phyloP scores from a whole-genome alignment of 2,113 vertebrate species.

The Numida meleagris region DNA sequence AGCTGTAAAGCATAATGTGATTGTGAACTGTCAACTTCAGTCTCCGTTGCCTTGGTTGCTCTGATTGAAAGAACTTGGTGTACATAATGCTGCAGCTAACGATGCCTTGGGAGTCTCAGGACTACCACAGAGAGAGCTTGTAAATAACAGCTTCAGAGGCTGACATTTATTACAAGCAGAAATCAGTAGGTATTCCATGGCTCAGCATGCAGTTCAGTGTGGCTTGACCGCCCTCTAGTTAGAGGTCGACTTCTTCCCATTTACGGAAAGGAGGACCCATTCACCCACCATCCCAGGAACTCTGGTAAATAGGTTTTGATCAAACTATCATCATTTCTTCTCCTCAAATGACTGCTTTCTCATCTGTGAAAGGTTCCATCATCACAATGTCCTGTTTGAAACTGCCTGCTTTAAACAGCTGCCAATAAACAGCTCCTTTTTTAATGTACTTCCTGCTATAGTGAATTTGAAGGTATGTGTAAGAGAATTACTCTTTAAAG shows the following conservation, averaged over 20 bases:
- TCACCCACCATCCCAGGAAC: not conserved
- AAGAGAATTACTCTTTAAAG: not conserved
- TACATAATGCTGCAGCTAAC: not conserved
- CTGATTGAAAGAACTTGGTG: not conserved
- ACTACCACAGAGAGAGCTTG: not conserved
- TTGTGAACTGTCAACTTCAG: not conserved
- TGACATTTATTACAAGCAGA: not conserved
- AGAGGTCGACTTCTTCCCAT: not conserved
- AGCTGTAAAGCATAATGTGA: not conserved
- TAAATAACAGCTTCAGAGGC: slow-evolving; percentile 37
- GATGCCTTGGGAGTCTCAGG: not conserved
- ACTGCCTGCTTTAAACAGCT: not conserved
- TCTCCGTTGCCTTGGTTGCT: not conserved
- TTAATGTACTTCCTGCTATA: not conserved
- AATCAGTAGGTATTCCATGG: not conserved
- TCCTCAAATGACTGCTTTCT: not conserved
- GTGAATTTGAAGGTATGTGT: not conserved
- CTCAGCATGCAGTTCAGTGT: not conserved
- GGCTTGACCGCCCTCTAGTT: not conserved
- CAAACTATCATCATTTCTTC: not conserved
- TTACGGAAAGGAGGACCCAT: not conserved
- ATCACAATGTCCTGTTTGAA: not conserved
- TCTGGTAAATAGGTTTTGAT: not conserved
- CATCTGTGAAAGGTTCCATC: not conserved
- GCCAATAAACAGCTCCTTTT: not conserved